Evolutionary conservation across 2,888 invertebrate genomes (phyloP).

Genomic region (Drosophila suboccidentalis): DNA sequence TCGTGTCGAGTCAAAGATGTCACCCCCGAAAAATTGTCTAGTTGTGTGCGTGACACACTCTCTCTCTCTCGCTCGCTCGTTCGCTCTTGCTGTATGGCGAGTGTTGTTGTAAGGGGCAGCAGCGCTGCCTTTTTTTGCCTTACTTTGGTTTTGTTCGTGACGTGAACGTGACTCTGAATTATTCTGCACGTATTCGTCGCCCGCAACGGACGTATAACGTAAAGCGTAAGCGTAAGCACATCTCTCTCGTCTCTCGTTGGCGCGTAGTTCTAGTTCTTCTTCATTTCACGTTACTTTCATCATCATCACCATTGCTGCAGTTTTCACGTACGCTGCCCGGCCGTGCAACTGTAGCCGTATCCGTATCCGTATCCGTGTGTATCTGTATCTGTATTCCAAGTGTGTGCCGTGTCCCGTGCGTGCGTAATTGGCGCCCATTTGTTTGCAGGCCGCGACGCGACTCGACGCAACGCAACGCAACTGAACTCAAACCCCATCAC

Average conservation of each 20-base stretch:
- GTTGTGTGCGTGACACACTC: constrained; percentile 50
- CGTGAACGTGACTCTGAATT: constrained; percentile 85
- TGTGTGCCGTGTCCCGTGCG: constrained; percentile 56
- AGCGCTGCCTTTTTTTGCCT: constrained; percentile 74
- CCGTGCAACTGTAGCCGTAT: constrained; percentile 60
- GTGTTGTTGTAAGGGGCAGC: constrained; percentile 57
- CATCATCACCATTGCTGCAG: constrained; percentile 51
- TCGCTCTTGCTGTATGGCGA: constrained; percentile 30
- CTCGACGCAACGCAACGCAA: constrained; percentile 31
- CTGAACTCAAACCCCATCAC: constrained; percentile 16
- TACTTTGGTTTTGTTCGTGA: constrained; percentile 86
- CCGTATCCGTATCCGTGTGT: constrained; percentile 41
- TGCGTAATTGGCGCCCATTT: constrained; percentile 78
- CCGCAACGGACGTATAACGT: constrained; percentile 83
- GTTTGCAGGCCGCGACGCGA: constrained; percentile 59
- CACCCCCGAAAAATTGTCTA: constrained; percentile 77
- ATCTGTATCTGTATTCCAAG: constrained; percentile 18
- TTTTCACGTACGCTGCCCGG: constrained; percentile 75
- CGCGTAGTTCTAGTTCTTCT: constrained; percentile 35
- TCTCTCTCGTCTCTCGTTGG: constrained; percentile 28
- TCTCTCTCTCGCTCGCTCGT: constrained; percentile 15
- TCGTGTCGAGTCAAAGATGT: constrained; percentile 81
- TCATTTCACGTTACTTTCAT: constrained; percentile 60
- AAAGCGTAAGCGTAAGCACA: constrained; percentile 31
- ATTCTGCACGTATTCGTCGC: constrained; percentile 86